Conservation (phyloP, 2,797 vertebrate species). For the Eulemur albifrons region DNA sequence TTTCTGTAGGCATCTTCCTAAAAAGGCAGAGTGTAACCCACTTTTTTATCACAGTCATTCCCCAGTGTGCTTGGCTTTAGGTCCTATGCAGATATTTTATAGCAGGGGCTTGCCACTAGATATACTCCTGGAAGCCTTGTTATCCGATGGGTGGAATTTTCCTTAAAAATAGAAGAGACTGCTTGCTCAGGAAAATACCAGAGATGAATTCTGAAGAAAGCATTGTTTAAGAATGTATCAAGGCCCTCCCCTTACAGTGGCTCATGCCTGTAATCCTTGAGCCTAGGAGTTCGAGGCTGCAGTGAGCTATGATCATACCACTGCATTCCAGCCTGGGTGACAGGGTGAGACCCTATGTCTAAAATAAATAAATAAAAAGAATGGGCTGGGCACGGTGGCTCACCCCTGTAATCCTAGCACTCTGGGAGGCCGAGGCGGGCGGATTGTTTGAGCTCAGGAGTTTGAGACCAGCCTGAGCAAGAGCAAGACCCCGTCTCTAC, state of each 20-base stretch:
- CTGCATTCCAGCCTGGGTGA: not conserved
- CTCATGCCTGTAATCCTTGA: not conserved
- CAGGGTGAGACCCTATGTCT: not conserved
- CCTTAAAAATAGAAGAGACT: slow-evolving; percentile 24
- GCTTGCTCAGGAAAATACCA: not conserved
- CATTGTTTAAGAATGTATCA: slow-evolving; percentile 1
- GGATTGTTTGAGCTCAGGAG: too few species aligned
- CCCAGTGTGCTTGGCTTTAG: not conserved
- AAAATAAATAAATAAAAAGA: not conserved
- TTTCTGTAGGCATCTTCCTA: not conserved
- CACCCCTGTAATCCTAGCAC: too few species aligned
- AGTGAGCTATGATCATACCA: not conserved
- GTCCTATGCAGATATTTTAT: slow-evolving; percentile 13
- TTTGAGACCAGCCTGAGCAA: too few species aligned
- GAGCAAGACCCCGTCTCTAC: too few species aligned
- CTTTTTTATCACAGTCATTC: not conserved
- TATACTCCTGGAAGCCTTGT: not conserved
- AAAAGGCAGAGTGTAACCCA: not conserved
- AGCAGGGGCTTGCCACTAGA: not conserved
- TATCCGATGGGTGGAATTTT: not conserved
- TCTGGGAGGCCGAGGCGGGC: too few species aligned
- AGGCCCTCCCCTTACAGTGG: too few species aligned
- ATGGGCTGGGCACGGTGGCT: too few species aligned
- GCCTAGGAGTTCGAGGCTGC: not conserved
- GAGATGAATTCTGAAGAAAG: not conserved